A percentile compares a stretch with the other conserved stretches of the same genome.
phyloP scores from a whole-genome alignment of 2,797 vertebrate genomes.

The Staurois parvus region DNA sequence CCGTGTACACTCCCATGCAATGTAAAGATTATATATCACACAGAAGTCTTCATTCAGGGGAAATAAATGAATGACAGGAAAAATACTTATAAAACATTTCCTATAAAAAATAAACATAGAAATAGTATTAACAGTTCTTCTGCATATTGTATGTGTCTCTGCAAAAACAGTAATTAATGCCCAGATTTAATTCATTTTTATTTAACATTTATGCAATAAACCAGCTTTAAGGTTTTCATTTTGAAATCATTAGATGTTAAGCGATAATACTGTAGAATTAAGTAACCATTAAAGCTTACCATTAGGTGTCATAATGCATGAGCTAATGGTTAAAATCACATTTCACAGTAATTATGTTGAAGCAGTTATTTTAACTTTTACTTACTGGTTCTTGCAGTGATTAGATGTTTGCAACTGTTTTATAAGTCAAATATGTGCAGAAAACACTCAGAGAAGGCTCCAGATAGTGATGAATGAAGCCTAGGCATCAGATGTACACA shows the following conservation, averaged over 20 bases:
- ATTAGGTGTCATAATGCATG: conserved; percentile 6
- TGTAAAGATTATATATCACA: not conserved
- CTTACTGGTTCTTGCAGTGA: not conserved
- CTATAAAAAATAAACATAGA: not conserved
- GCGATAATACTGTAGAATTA: not conserved
- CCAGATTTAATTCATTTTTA: not conserved
- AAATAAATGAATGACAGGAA: not conserved
- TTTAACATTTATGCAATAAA: conserved; percentile 6
- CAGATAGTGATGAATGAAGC: not conserved
- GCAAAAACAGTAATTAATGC: not conserved
- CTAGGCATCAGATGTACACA: not conserved
- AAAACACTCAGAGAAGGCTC: not conserved
- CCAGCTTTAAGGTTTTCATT: not conserved
- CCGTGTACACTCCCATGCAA: not conserved
- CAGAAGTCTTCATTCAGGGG: not conserved
- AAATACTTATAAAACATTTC: not conserved
- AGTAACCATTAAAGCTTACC: conserved; percentile 2
- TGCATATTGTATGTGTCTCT: not conserved
- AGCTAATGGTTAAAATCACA: conserved; percentile 1
- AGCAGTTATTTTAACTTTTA: conserved; percentile 18
- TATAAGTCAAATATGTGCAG: not conserved
- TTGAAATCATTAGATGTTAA: not conserved
- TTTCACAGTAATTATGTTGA: conserved; percentile 5
- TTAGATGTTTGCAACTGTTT: not conserved
- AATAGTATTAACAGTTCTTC: not conserved